Percentiles rank a stretch among this genome's conserved stretches.
Evolutionary conservation across 2,797 vertebrate species (phyloP).

Genomic region (Lagorchestes hirsutus): DNA sequence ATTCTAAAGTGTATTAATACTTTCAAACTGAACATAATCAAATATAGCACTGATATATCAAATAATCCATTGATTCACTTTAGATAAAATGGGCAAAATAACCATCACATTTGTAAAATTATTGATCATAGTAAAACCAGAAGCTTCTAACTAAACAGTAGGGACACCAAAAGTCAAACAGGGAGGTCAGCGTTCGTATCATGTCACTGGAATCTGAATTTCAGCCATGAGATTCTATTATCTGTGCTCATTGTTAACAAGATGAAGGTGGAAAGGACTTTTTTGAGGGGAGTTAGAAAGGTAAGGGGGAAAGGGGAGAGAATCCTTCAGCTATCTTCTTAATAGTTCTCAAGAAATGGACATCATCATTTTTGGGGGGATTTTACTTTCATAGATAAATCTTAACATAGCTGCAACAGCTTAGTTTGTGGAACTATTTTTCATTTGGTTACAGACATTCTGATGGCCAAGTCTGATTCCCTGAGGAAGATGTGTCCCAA

Average conservation of each 20-base stretch:
- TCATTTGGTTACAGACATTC: not conserved
- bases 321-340: not conserved
- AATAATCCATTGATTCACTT: conserved; percentile 4
- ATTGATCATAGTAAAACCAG: not conserved
- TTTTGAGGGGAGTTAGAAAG: not conserved
- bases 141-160: conserved; percentile 5
- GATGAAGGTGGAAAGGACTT: not conserved
- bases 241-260: conserved; percentile 1
- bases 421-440: not conserved
- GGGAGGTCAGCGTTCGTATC: conserved; percentile 12
- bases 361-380: not conserved
- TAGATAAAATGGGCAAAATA: not conserved
- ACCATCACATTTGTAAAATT: not conserved
- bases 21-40: conserved; percentile 18
- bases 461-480: not conserved
- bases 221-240: not conserved
- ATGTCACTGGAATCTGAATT: not conserved
- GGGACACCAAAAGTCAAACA: not conserved
- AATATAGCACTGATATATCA: not conserved
- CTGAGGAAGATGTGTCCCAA: conserved; percentile 13
- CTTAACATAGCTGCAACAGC: conserved; percentile 7
- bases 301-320: not conserved
- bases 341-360: not conserved
- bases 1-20: not conserved
- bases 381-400: not conserved